Base-by-base conservation (phyloP, 2,888 invertebrate genomes). In the Drosophila mimica region DNA sequence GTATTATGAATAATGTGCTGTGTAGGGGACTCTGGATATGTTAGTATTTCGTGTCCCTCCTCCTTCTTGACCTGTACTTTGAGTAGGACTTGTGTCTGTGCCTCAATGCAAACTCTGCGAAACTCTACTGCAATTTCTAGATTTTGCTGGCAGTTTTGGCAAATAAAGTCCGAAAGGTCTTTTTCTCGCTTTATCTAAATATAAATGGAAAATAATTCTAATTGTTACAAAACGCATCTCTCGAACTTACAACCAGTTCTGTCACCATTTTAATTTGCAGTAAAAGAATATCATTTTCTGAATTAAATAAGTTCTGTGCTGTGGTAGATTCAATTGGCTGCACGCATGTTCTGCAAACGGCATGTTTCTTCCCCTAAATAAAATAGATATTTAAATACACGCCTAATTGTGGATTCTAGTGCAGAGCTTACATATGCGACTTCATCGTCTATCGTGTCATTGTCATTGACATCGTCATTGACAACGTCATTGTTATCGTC, bases 71-170 rank as follows among this genome's bases (percentile, higher is more conserved):
- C 11, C 38, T 76, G 58, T 33, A 65, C 28, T 15, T 68, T 53
- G 15, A 53, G 52, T 9, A 60, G 31, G 7, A 46, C 28, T 7
- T 63, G 49, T 2, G 59, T 13, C 51, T 83, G 82, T 11, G 82
- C 63, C 57, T 79, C 73, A 53, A 82, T 79, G 52, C 82, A 83
- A 40, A 64, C 67, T 30, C 54, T 58, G 11, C 82, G 88, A 57
- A 83, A 83, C 34, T 87, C 79, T 4, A 30, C 53, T 5, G 88
- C 88, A 33, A 71, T 70, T 25, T 84, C 67, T 20, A 83, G 46
- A 33, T 66, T 67, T 9, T 69, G 60, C 17, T 53, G 70, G 31
- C 82, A 83, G 28, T 64, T 15, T 3, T 57, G 54, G 51, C 82
- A 83, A 36, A 83, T 87, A 7, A 64, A 56, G 30, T 79, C 70